Evolutionary conservation across 2,888 invertebrate genomes (phyloP).

Genomic region (Digitonthophagus gazella): DNA sequence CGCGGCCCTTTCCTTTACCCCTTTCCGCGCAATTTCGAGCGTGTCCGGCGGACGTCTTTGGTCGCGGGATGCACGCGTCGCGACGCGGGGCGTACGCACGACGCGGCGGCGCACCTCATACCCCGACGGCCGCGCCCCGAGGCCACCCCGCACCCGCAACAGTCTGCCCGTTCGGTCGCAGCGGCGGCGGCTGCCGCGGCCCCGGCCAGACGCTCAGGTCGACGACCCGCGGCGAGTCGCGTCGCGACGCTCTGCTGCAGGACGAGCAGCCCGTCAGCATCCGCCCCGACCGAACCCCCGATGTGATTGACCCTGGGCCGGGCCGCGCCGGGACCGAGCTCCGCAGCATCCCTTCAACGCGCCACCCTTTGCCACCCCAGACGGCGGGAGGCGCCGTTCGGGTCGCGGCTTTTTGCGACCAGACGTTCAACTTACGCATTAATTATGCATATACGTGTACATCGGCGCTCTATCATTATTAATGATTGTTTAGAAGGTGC

Average conservation of each 20-base stretch:
- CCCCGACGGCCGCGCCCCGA: neutral
- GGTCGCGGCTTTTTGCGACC: no score
- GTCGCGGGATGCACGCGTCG: neutral
- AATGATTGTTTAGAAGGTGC: no score
- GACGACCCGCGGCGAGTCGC: constrained; percentile 35
- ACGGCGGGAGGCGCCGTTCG: no score
- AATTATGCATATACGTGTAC: no score
- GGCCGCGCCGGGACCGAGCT: neutral
- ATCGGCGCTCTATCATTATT: no score
- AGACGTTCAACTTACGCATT: no score
- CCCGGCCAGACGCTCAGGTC: constrained; percentile 39
- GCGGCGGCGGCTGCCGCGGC: constrained; percentile 28
- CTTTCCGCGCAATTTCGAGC: neutral
- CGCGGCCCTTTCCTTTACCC: neutral
- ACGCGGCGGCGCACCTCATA: constrained; percentile 26
- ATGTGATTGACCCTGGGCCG: constrained; percentile 21
- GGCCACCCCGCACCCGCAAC: neutral
- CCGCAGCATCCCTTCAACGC: constrained; percentile 12
- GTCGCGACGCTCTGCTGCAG: constrained; percentile 37
- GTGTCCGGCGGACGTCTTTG: neutral
- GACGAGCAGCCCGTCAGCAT: constrained; percentile 25
- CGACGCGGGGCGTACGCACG: constrained; percentile 19
- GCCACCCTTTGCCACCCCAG: no score
- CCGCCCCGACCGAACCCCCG: constrained; percentile 18
- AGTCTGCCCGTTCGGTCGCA: constrained; percentile 9